Base-by-base conservation (phyloP, 2,888 invertebrate genomes). In the Melikaiella ostensackeni region DNA sequence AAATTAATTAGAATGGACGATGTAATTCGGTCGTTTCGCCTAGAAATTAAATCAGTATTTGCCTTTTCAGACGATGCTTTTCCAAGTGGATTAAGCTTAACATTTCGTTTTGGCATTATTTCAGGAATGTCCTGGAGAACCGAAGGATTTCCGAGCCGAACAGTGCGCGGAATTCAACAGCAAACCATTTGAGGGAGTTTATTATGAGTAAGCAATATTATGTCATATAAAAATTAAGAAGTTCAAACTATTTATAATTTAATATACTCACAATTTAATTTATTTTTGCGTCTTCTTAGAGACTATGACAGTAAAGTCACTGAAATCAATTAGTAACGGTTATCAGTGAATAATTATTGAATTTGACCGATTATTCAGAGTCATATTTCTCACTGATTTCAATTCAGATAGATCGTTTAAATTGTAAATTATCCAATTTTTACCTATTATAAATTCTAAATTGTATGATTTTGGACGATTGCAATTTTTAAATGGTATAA, bases 91-190 rank as follows among this genome's bases (percentile, higher is more conserved):
- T 63, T 63, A 33, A 70, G 50, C 70, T 50, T n/a, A 70, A 50
- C 46, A 6, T 70, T 50, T 30, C 5, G 27, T 4, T 70, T 27
- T 50, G 8, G 30, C 46, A 50, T 70, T 50, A 70, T 89, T 91
- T 27, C 85, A 96, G 94, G 96, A 97, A 91, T 98, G 98, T 89
- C 96, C 97, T 0, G 95, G 95, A 57, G 94, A 94, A 24, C 92
- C 95, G 57, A 92, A 91, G 6, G 98, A 99, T 92, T 99, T 97
- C 92, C 94, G 99, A 76, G 93, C 95, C 0, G 95, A 97, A 84
- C 99, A 99, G 91, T 99, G 99, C 92, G 94, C 97, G 1, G 94
- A 95, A 84, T 98, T 95, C 91, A 95, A 99, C 92, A 93, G 93
- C 75, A 93, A 95, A 63, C 94, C 95, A 3, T 97, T 98, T 90